A percentile compares a stretch with the other conserved stretches of the same genome.
These are phyloP conservation scores for Epsilonema sp. DNA, from an alignment of 2,888 invertebrate genomes.

Conservation along the genomic window DNA sequence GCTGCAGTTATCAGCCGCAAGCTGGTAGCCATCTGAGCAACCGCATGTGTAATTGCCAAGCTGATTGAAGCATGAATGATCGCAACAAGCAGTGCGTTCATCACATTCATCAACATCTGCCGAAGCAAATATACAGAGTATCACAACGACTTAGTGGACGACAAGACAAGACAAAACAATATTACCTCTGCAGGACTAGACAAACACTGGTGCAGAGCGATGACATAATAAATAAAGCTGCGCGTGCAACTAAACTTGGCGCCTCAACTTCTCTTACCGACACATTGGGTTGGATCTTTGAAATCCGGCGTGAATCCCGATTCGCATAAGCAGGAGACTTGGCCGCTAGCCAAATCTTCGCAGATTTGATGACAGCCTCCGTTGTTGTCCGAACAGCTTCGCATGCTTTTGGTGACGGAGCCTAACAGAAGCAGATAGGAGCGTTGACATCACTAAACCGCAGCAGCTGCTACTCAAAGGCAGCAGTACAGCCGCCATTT, in stretches of 20 bases:
- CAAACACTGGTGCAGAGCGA: no score
- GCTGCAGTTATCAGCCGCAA: constrained; percentile 47
- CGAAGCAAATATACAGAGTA: no score
- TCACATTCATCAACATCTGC: constrained; percentile 24
- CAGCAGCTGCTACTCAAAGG: no score
- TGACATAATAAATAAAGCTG: no score
- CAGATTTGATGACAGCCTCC: constrained; percentile 2
- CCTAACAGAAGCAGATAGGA: no score
- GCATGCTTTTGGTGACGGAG: not conserved
- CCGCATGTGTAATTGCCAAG: constrained; percentile 62
- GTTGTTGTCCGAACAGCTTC: constrained; percentile 2
- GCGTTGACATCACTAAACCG: no score
- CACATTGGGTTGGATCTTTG: not conserved
- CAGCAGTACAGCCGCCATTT: no score
- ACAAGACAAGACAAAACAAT: no score
- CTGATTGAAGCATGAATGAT: constrained; percentile 60
- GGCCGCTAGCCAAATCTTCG: not conserved
- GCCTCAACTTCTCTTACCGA: no score
- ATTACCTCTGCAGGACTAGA: no score
- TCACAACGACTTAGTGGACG: no score
- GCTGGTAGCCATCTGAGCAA: constrained; percentile 53
- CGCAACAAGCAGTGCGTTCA: constrained; percentile 47
- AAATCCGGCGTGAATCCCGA: constrained; percentile 1
- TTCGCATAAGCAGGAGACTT: constrained; percentile 3
- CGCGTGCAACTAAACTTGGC: no score